These are phyloP conservation scores for Drosophila simulans DNA, from an alignment of 1,140 invertebrate species.

Conservation along the genomic window DNA sequence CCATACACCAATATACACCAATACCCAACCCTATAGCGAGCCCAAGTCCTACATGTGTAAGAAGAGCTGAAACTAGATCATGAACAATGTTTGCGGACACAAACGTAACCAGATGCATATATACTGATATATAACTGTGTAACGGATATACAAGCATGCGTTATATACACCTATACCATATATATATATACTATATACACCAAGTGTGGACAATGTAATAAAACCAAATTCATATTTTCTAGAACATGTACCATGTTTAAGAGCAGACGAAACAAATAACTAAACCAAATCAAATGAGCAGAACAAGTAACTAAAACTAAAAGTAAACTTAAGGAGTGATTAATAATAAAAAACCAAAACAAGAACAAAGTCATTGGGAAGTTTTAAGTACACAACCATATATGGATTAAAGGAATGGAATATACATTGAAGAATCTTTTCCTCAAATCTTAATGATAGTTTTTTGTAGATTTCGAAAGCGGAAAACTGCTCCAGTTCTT, in stretches of 20 bases:
- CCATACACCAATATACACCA: not conserved
- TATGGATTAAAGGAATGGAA: too few relatives aligned
- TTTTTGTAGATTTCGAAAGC: too few relatives aligned
- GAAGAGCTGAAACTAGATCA: slow-evolving; percentile 73
- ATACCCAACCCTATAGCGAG: not conserved
- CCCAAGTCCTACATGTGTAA: slow-evolving; percentile 30
- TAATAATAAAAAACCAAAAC: slow-evolving; percentile 49
- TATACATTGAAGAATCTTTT: too few relatives aligned
- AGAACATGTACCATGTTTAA: slow-evolving; percentile 65
- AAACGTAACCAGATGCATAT: slow-evolving; percentile 45
- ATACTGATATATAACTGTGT: slow-evolving; percentile 62
- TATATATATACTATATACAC: slow-evolving; percentile 46
- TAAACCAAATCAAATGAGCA: slow-evolving; percentile 53
- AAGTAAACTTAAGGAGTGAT: slow-evolving; percentile 67
- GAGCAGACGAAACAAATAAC: slow-evolving; percentile 37
- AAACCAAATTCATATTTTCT: slow-evolving; percentile 73
- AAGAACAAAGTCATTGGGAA: not conserved
- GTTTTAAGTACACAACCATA: too few relatives aligned
- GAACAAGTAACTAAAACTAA: slow-evolving; percentile 54
- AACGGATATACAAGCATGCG: slow-evolving; percentile 66
- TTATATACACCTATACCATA: slow-evolving; percentile 70
- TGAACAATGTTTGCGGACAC: slow-evolving; percentile 68
- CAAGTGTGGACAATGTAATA: slow-evolving; percentile 70
- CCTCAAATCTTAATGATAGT: too few relatives aligned
- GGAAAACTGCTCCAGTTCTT: not conserved